These are phyloP conservation scores for Mormyrus proboscirostris DNA, from an alignment of 2,797 vertebrate genomes.

Conservation along the genomic window DNA sequence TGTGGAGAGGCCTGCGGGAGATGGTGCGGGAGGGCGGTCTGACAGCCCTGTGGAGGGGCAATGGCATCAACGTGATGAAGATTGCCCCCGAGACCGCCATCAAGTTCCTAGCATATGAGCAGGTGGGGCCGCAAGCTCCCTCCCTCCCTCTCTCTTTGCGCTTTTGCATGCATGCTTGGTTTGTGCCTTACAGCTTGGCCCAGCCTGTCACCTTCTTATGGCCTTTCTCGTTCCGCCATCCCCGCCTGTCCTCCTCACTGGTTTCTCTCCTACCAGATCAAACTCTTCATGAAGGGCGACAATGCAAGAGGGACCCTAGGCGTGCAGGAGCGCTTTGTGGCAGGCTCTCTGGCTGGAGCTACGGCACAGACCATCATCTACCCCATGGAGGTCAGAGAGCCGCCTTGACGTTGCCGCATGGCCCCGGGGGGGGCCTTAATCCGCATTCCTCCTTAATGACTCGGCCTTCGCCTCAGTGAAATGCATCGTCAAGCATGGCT, in stretches of 20 bases:
- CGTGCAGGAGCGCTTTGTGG: constrained; percentile 79
- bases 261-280: constrained; percentile 52
- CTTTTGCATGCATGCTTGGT: not conserved
- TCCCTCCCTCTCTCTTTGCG: not conserved
- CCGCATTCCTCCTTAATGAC: not conserved
- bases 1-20: constrained; percentile 56
- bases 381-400: constrained; percentile 81
- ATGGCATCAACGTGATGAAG: constrained; percentile 80
- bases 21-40: constrained; percentile 70
- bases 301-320: constrained; percentile 64
- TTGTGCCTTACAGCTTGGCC: not conserved
- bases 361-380: constrained; percentile 91
- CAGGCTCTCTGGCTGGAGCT: constrained; percentile 87
- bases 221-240: not conserved
- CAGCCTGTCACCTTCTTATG: no score
- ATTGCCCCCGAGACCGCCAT: constrained; percentile 80
- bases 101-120: constrained; percentile 81
- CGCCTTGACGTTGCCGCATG: not conserved
- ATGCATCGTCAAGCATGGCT: not conserved
- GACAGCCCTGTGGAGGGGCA: constrained; percentile 74
- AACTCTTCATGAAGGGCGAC: constrained; percentile 50
- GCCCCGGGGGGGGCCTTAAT: not conserved
- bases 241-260: not conserved
- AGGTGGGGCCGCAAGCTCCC: constrained; percentile 50
- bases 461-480: not conserved